A percentile compares a stretch with the other conserved stretches of the same genome.
phyloP scores from a whole-genome alignment of 2,113 vertebrate species.

The Sylvia atricapilla region DNA sequence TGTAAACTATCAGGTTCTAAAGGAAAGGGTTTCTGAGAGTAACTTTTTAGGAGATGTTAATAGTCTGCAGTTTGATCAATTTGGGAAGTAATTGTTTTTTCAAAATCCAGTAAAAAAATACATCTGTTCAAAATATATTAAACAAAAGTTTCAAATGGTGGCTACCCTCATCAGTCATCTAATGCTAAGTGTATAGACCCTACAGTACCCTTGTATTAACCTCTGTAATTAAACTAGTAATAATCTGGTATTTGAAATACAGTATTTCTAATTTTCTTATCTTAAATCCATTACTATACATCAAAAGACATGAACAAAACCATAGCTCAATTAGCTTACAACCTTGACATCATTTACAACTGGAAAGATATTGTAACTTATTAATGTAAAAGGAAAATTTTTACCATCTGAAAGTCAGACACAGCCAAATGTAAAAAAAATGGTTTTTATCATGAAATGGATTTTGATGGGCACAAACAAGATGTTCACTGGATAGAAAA shows the following conservation, averaged over 20 bases:
- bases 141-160: not conserved
- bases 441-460: not conserved
- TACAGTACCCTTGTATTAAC: not conserved
- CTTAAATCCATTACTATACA: not conserved
- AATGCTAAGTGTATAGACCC: not conserved
- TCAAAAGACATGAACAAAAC: not conserved
- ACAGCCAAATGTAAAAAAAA: not conserved
- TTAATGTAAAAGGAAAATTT: not conserved
- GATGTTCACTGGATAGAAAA: not conserved
- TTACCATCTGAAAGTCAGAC: not conserved
- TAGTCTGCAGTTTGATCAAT: not conserved
- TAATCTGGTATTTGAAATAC: not conserved
- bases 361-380: not conserved
- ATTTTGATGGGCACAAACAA: not conserved
- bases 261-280: not conserved
- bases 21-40: not conserved
- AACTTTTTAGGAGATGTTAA: not conserved
- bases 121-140: not conserved
- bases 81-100: not conserved
- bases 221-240: not conserved
- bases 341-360: not conserved
- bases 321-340: not conserved
- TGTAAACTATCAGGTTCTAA: not conserved
- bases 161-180: not conserved
- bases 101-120: not conserved